These are phyloP conservation scores for Leptatherina wallacei DNA, from an alignment of 2,797 vertebrate genomes.

Conservation along the genomic window DNA sequence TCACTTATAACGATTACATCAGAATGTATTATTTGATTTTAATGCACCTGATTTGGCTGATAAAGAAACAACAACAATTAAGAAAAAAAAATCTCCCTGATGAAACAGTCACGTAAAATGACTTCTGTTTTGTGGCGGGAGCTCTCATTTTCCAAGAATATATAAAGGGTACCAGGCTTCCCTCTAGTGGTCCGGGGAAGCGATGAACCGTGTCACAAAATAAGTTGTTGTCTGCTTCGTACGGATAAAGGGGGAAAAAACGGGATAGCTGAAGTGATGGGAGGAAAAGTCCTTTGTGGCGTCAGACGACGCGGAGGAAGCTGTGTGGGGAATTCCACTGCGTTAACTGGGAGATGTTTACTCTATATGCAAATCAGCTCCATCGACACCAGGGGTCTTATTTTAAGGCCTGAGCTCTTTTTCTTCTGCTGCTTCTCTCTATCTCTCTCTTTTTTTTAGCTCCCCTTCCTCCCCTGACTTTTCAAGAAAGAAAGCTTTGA, in stretches of 20 bases:
- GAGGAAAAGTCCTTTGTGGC: constrained; percentile 52
- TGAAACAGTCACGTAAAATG: constrained; percentile 59
- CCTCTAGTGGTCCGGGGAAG: constrained; percentile 76
- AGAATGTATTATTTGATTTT: constrained; percentile 5
- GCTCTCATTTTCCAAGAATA: constrained; percentile 27
- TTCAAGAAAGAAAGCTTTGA: constrained; percentile 79
- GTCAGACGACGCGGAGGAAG: constrained; percentile 26
- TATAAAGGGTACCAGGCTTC: constrained; percentile 71
- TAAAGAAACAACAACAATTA: constrained; percentile 1
- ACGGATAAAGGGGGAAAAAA: constrained; percentile 41
- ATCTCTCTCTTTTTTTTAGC: neutral
- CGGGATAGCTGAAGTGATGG: constrained; percentile 40
- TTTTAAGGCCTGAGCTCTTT: constrained; percentile 48
- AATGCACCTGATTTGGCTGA: constrained; percentile 14
- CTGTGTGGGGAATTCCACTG: constrained; percentile 59
- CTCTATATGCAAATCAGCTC: constrained; percentile 69
- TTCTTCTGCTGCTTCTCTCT: neutral
- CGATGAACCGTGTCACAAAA: constrained; percentile 63
- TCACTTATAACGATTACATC: constrained; percentile 17
- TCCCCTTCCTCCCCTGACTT: constrained; percentile 52
- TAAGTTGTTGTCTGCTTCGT: constrained; percentile 61
- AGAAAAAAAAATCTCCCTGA: constrained; percentile 11
- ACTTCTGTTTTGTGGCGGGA: constrained; percentile 39
- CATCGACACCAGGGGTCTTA: constrained; percentile 54
- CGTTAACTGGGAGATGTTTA: constrained; percentile 53